These are phyloP conservation scores for Peromyscus melanophrys DNA, from an alignment of 2,797 vertebrate species.

Conservation along the genomic window DNA sequence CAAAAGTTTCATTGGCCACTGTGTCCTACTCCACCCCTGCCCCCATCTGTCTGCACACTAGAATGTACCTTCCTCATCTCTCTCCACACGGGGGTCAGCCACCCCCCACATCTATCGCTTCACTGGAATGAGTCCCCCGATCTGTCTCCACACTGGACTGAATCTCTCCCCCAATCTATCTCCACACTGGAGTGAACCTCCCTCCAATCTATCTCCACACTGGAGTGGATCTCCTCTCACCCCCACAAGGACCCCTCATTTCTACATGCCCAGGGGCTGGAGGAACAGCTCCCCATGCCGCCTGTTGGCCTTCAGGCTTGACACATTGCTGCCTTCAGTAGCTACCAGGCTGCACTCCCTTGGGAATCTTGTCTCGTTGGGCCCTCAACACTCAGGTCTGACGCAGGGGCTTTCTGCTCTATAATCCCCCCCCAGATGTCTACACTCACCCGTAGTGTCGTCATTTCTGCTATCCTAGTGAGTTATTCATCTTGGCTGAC, in stretches of 20 bases:
- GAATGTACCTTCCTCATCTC: background rate
- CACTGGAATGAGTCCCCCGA: background rate
- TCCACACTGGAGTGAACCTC: background rate
- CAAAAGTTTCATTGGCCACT: background rate
- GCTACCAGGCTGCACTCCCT: background rate
- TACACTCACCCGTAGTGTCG: fast-evolving
- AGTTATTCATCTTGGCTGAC: background rate
- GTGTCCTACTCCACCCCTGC: background rate
- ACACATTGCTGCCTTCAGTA: no score
- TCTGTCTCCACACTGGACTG: no score
- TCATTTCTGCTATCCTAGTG: background rate
- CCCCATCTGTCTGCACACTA: background rate
- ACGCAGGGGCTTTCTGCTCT: background rate
- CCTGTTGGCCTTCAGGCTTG: background rate
- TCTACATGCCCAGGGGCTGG: background rate
- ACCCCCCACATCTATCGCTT: background rate
- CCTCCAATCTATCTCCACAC: background rate
- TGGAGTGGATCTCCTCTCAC: background rate
- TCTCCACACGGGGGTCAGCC: background rate
- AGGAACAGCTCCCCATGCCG: background rate
- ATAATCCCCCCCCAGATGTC: background rate
- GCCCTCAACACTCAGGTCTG: background rate
- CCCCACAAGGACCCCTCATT: background rate
- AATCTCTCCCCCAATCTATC: background rate
- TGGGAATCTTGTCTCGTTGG: background rate